Base-by-base conservation (phyloP, 2,797 vertebrate genomes). In the Gadopsis marmoratus region DNA sequence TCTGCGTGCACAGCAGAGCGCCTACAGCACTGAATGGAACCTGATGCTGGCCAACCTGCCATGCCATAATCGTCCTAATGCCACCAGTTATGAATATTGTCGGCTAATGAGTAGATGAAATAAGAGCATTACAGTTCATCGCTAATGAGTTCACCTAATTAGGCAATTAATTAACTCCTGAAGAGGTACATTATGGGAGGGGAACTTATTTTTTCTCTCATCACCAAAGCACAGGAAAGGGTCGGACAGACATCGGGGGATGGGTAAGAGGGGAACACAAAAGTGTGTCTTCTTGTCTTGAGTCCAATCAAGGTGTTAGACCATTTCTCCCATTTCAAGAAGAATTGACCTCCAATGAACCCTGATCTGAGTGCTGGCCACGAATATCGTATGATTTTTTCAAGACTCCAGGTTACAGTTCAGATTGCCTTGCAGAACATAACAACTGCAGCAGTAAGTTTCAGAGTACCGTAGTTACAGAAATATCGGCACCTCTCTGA, bases 131-230 rank as follows among this genome's bases (percentile, higher is more conserved):
- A 88, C 80, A 79, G 86, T 88, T 88, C 83, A 76, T 71, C 37
- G 41, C 90, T 94, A 94, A 95, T 90, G 88, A 92, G 88, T 81
- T 89, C 80, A 83, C 65, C 86, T 93, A 94, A 95, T 94, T 93
- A 92, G 86, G 76, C 77, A 74, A 81, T 91, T 94, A 90, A 93
- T 95, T 95, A 90, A 82, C 82, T 91, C 67, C 79, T 81, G 69
- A 83, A 88, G 88, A 90, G 77, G 77, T 83, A 58, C 67, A 55
- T 82, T 82, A 83, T 41, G 67, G 74, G 56, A 60, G 63, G 61
- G 33, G 74, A 82, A 88, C 79, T 82, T 26, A 26, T 26, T 26
- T 26, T 26, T 26, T 26, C 26, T 26, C 26, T 26, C 26, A 26
- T 26, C 26, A 26, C 26, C 2, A 26, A 26, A 26, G 26, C 26